Conservation (phyloP, 2,797 vertebrate species). For the Mus spretus region DNA sequence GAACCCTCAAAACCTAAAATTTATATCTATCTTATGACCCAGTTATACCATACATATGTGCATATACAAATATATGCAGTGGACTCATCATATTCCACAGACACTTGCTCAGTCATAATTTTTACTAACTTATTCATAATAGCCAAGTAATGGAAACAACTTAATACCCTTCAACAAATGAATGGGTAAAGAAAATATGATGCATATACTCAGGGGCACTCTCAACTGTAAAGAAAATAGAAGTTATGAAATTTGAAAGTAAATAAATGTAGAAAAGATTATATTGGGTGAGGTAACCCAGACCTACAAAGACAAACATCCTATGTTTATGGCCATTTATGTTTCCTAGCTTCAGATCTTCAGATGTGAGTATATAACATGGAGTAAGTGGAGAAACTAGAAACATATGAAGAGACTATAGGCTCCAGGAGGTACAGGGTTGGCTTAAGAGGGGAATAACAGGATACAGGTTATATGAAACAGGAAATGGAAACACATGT, state of each 20-base stretch:
- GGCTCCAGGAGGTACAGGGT: neutral
- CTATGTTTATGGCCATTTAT: neutral
- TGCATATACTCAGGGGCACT: neutral
- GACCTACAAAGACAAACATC: neutral
- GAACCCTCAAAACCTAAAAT: neutral
- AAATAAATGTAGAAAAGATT: neutral
- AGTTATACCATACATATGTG: neutral
- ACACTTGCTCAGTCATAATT: neutral
- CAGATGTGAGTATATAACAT: no score
- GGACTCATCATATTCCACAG: neutral
- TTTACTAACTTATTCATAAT: neutral
- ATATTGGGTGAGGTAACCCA: neutral
- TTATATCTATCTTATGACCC: neutral
- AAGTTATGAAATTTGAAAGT: neutral
- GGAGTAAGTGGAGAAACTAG: neutral
- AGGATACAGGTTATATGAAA: neutral
- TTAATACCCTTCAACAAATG: no score
- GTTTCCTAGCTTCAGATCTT: neutral
- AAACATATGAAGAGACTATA: neutral
- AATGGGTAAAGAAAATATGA: no score
- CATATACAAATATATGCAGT: neutral
- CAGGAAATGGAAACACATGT: neutral
- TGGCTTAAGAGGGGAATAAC: neutral
- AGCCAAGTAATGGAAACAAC: no score
- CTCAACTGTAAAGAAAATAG: neutral